Percentiles rank a stretch among this genome's conserved stretches.
Evolutionary conservation across 2,888 invertebrate genomes (phyloP).

Genomic region (Homarus gammarus): DNA sequence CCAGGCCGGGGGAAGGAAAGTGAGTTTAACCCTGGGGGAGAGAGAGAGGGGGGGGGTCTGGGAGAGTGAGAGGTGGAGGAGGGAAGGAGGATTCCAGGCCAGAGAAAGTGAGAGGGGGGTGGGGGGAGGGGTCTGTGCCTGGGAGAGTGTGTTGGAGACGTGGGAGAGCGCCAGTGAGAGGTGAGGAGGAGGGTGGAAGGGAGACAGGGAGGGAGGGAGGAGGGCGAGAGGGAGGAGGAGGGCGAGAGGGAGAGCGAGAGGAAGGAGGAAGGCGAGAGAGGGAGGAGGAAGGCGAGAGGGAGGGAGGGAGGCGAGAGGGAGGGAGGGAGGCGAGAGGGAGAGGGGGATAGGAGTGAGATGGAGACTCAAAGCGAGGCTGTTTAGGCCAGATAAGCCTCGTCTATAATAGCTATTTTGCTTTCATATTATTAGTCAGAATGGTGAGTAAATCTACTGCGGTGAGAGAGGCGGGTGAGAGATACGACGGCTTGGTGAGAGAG

Average conservation of each 20-base stretch:
- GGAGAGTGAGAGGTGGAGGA: not conserved
- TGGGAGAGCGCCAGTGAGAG: too few relatives aligned
- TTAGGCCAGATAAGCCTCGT: conserved; percentile 4
- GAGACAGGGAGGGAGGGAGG: not conserved
- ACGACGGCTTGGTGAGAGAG: too few relatives aligned
- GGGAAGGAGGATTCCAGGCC: not conserved
- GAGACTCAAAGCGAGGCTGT: not conserved
- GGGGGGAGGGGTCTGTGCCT: not conserved
- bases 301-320: not conserved
- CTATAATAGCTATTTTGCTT: not conserved
- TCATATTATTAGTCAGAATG: not conserved
- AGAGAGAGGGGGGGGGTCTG: not conserved
- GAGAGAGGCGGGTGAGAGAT: not conserved
- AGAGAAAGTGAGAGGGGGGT: not conserved
- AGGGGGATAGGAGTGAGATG: too few relatives aligned
- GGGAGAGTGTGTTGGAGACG: not conserved
- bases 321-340: not conserved
- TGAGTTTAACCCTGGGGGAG: not conserved
- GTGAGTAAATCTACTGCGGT: not conserved
- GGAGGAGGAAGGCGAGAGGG: too few relatives aligned
- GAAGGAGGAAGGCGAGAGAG: not conserved
- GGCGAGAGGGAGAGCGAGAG: too few relatives aligned
- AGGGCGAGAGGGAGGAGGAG: too few relatives aligned
- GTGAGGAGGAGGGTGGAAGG: not conserved
- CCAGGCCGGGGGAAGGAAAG: not conserved